phyloP scores from a whole-genome alignment of 2,797 vertebrate species.

The Megaceryle alcyon region DNA sequence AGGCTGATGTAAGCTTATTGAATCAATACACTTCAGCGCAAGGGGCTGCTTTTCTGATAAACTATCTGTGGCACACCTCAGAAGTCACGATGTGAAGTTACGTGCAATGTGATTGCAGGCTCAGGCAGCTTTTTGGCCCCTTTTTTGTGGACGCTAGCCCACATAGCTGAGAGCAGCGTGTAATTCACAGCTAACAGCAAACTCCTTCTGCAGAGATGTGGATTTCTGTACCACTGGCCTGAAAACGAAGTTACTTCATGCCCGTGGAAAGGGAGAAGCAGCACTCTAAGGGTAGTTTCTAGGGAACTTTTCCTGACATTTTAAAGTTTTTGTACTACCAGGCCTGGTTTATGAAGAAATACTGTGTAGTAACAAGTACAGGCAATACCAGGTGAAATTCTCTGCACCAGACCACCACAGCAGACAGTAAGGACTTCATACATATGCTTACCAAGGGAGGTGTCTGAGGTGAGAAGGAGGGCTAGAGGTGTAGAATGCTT shows the following conservation, averaged over 20 bases:
- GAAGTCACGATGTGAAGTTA: background rate
- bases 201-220: background rate
- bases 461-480: background rate
- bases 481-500: background rate
- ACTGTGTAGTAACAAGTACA: background rate
- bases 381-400: background rate
- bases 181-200: conserved; percentile 2
- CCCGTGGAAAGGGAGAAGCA: background rate
- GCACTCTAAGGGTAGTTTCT: background rate
- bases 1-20: background rate
- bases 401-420: background rate
- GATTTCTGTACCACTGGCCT: background rate
- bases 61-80: background rate
- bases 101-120: background rate
- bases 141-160: background rate
- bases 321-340: background rate
- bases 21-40: conserved; percentile 34
- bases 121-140: background rate
- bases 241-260: background rate
- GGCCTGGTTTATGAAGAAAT: background rate
- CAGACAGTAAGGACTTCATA: background rate
- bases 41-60: conserved; percentile 36
- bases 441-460: background rate
- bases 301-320: background rate
- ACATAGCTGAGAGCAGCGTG: conserved; percentile 16